Base-by-base conservation (phyloP, 35 echinoderm and acorn worm genomes). In the Ophioderma brevispina region DNA sequence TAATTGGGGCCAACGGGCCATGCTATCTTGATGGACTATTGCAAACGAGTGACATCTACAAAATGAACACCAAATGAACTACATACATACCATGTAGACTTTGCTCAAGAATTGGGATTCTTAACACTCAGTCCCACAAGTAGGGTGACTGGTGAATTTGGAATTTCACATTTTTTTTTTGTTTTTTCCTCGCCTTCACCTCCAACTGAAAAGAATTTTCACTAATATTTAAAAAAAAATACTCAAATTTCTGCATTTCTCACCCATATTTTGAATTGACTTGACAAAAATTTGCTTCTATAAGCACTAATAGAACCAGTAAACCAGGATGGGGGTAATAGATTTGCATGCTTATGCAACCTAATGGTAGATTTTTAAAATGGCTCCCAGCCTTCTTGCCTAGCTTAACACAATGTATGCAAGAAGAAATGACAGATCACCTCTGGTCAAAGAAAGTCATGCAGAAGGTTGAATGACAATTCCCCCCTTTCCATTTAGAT, bases 311-410 rank as follows among this genome's bases (percentile, higher is more conserved):
- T 70, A 70, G 10, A 25, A 8, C 59, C n/a, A 70, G 17, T 70
- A n/a, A n/a, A n/a, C n/a, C n/a, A n/a, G n/a, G n/a, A n/a, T n/a
- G n/a, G n/a, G n/a, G n/a, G n/a, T n/a, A n/a, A n/a, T n/a, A n/a
- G n/a, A n/a, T n/a, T n/a, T n/a, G n/a, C n/a, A n/a, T n/a, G n/a
- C n/a, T n/a, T n/a, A n/a, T n/a, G n/a, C n/a, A n/a, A n/a, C n/a
- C n/a, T n/a, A n/a, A n/a, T n/a, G n/a, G n/a, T 25, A 70, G 59
- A 70, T 70, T 70, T n/a, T 70, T 70, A 25, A 70, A 70, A 70
- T 70, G 59, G n/a, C 28, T 70, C n/a, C 10, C 10, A 25, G 10
- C 10, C n/a, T 70, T 70, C n/a, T 8, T 30, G 28, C 59, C 59
- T 30, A 25, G 59, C 59, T 70, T 70, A n/a, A 70, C 59, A 70